Conservation (phyloP, 2,888 invertebrate species). For the Diadegma fenestrale region DNA sequence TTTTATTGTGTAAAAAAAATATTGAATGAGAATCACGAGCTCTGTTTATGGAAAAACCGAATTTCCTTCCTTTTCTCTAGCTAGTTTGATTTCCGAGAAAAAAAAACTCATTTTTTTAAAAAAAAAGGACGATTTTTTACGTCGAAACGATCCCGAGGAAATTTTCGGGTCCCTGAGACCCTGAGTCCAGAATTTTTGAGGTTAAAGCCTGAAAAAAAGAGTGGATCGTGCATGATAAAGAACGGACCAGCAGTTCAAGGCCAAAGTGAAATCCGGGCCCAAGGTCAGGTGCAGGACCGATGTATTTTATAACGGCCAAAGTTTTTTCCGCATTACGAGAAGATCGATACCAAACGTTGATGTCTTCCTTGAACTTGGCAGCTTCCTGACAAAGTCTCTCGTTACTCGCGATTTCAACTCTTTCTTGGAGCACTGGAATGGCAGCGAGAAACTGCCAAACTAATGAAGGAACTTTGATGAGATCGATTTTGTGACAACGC, state of each 20-base stretch:
- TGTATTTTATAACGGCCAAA: slow-evolving; percentile 85
- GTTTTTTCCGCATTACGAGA: slow-evolving; percentile 61
- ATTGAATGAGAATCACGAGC: no score
- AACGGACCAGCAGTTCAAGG: slow-evolving; percentile 85
- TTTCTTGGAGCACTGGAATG: slow-evolving; percentile 85
- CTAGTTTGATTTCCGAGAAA: no score
- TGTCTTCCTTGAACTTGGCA: slow-evolving; percentile 73
- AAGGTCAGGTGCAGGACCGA: slow-evolving; percentile 86
- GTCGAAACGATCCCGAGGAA: not conserved
- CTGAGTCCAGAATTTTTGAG: not conserved
- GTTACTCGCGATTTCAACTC: slow-evolving; percentile 85
- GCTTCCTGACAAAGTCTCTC: slow-evolving; percentile 85
- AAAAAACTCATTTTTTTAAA: no score
- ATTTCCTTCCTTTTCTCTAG: no score
- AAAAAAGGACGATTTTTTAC: not conserved
- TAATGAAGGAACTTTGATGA: slow-evolving; percentile 76
- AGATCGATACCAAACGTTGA: slow-evolving; percentile 76
- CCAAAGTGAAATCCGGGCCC: slow-evolving; percentile 86
- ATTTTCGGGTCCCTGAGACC: not conserved
- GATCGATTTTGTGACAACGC: slow-evolving; percentile 78
- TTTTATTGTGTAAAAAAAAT: no score
- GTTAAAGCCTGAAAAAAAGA: not conserved
- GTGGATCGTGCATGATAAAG: not conserved
- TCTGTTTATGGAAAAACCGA: no score
- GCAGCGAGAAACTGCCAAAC: slow-evolving; percentile 86